Evolutionary conservation across 2,797 vertebrate genomes (phyloP), one percentile per base, ranked within the genome.

Genomic region (Hemibagrus guttatus): DNA sequence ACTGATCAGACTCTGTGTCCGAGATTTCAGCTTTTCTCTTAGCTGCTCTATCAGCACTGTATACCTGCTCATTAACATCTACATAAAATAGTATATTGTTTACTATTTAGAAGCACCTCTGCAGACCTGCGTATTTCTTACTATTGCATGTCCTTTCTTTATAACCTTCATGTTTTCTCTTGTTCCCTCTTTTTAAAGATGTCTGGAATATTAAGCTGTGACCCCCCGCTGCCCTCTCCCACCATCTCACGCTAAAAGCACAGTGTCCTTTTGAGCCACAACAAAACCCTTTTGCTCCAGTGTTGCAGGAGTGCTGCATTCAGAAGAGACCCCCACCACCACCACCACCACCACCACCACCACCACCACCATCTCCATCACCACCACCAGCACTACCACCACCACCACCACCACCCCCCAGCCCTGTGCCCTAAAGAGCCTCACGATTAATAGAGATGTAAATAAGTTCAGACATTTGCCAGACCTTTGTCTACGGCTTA

Each of bases 401-500:
- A 49, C 46, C 46, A 49, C 46, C 46, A 8, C 46, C 9, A 49
- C 46, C 46, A 49, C 46, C 19, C 54, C 61, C 58, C 83, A 84
- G 58, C 58, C 86, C 80, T 82, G 84, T 82, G 84, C 86, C 90
- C 85, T 87, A 87, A 89, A 91, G 90, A 90, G 89, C 83, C 88
- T 90, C 85, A 64, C 88, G 88, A 92, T 92, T 92, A 92, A 94
- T 93, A 90, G 93, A 92, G 86, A 95, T 94, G 94, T 93, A 93
- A 95, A 94, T 95, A 94, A 90, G 92, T 93, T 92, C 92, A 92
- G 91, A 91, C 90, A 92, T 91, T 93, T 92, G 89, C 89, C 88
- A 91, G 92, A 92, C 91, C 92, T 94, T 95, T 94, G 91, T 94
- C 92, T 92, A 81, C 78, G 23, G 89, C 88, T 81, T 66, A 86